These are phyloP conservation scores for Malaclemys terrapin DNA, from an alignment of 2,113 vertebrate genomes.

Conservation along the genomic window DNA sequence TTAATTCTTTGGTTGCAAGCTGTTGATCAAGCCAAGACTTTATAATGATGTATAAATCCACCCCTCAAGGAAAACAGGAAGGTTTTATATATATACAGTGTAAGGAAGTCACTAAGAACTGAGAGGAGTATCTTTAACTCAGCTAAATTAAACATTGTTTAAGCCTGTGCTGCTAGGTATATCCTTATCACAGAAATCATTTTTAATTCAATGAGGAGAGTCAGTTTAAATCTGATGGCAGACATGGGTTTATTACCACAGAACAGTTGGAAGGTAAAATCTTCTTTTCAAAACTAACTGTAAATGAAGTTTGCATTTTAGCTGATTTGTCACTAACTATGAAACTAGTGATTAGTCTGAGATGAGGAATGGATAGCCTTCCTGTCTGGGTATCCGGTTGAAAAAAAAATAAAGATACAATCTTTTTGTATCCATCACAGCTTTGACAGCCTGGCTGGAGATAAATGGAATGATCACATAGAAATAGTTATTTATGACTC, in stretches of 20 bases:
- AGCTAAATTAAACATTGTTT: constrained; percentile 11
- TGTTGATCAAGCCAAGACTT: neutral
- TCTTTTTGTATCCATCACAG: constrained; percentile 72
- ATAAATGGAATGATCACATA: constrained; percentile 78
- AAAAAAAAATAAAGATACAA: neutral
- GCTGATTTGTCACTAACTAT: constrained; percentile 48
- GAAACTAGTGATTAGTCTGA: constrained; percentile 19
- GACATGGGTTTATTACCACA: neutral
- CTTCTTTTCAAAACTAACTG: constrained; percentile 26
- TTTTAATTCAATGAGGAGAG: constrained; percentile 26
- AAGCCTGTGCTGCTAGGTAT: neutral
- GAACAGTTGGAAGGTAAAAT: neutral
- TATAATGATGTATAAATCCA: neutral
- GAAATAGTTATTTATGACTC: constrained; percentile 65
- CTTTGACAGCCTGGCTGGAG: constrained; percentile 78
- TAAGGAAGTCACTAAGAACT: neutral
- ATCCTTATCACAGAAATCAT: constrained; percentile 10
- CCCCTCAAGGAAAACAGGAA: neutral
- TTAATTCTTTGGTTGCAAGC: neutral
- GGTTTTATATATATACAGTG: neutral
- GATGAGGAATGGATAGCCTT: constrained; percentile 16
- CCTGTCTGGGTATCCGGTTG: constrained; percentile 22
- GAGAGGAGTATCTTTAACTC: neutral
- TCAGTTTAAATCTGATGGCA: constrained; percentile 21
- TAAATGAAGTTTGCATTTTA: constrained; percentile 24